Conservation (phyloP, 2,888 invertebrate genomes). For the Adineta ricciae region DNA sequence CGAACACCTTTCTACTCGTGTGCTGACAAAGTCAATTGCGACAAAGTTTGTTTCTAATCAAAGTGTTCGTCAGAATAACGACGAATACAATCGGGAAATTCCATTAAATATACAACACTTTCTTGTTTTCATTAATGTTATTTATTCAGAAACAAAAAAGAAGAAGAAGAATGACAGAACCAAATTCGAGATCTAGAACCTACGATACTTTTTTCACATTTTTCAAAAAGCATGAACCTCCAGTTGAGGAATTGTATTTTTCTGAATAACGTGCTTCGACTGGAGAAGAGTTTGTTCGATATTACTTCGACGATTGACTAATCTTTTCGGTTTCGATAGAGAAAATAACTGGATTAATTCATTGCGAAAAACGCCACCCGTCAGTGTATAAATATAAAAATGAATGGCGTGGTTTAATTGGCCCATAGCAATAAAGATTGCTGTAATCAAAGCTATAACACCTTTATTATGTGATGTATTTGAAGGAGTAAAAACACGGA, state of each 20-base stretch:
- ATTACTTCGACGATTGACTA: neutral
- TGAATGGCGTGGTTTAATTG: conserved; percentile 9
- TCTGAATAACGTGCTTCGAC: neutral
- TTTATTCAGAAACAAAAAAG: neutral
- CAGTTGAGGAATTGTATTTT: neutral
- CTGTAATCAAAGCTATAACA: neutral
- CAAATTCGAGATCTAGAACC: neutral
- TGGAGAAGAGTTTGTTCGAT: neutral
- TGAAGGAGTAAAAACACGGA: neutral
- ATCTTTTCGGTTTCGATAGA: neutral
- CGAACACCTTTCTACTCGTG: too few species aligned
- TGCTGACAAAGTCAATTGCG: neutral
- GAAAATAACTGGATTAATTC: neutral
- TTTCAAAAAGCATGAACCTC: neutral
- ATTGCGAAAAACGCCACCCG: neutral
- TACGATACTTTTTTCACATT: neutral
- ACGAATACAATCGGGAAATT: neutral
- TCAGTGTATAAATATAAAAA: conserved; percentile 22
- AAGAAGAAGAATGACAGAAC: too few species aligned
- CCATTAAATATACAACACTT: too few species aligned
- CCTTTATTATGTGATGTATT: neutral
- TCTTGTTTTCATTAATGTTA: neutral
- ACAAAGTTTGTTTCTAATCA: neutral
- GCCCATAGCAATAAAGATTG: conserved; percentile 2
- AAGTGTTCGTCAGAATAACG: neutral